Evolutionary conservation across 2,888 invertebrate species (phyloP).

Genomic region (Cylloceria caligata): DNA sequence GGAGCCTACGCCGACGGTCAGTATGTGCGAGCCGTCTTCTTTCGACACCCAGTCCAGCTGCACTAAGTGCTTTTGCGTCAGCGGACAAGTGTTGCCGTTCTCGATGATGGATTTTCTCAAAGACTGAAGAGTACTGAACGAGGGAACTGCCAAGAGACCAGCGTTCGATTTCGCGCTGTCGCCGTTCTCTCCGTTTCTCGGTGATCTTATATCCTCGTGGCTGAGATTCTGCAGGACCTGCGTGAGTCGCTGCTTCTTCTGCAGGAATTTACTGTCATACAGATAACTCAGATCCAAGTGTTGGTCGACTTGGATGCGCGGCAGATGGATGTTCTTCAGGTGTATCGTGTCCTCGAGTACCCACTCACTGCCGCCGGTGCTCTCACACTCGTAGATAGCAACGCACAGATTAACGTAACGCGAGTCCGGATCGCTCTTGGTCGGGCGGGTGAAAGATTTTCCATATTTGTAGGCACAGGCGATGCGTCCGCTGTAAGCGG

Average conservation of each 20-base stretch:
- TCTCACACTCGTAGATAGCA: slow-evolving; percentile 99
- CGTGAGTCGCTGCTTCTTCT: slow-evolving; percentile 93
- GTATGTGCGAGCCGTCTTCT: slow-evolving; percentile 98
- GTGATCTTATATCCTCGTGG: slow-evolving; percentile 89
- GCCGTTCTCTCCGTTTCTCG: slow-evolving; percentile 81
- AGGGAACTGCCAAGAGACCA: slow-evolving; percentile 93
- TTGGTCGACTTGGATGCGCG: slow-evolving; percentile 92
- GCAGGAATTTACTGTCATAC: slow-evolving; percentile 91
- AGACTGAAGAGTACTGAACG: slow-evolving; percentile 95
- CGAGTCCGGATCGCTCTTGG: slow-evolving; percentile 91
- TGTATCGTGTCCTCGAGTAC: slow-evolving; percentile 98
- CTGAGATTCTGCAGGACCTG: slow-evolving; percentile 93
- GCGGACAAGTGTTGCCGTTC: slow-evolving; percentile 95
- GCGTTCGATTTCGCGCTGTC: slow-evolving; percentile 61
- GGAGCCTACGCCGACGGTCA: slow-evolving; percentile 98
- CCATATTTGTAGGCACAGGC: slow-evolving; percentile 99
- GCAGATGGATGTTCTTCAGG: slow-evolving; percentile 95
- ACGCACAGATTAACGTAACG: slow-evolving; percentile 96
- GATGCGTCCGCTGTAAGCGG: slow-evolving; percentile 98
- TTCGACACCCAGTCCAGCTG: slow-evolving; percentile 99
- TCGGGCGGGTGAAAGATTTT: slow-evolving; percentile 93
- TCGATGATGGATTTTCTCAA: slow-evolving; percentile 95
- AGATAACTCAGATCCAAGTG: slow-evolving; percentile 93
- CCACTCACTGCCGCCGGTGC: slow-evolving; percentile 98
- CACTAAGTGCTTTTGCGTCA: slow-evolving; percentile 96